Conservation (phyloP, 37 sponge, comb jelly and placozoan genomes). For the Chondrosia reniformis region DNA sequence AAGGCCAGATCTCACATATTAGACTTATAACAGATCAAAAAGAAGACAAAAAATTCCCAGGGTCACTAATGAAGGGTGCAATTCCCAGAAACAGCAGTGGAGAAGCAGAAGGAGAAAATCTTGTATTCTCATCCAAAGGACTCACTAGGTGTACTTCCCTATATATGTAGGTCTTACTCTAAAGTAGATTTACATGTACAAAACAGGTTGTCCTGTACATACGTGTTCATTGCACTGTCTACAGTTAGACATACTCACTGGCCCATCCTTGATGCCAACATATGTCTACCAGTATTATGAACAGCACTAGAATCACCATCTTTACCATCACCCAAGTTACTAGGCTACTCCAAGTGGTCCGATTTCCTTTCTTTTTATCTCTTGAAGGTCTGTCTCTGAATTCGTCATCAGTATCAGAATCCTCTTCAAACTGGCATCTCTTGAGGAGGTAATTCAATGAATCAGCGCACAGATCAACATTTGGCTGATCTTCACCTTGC, state of each 20-base stretch:
- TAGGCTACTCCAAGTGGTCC: no score
- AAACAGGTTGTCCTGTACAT: neutral
- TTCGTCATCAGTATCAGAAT: neutral
- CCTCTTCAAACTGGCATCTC: neutral
- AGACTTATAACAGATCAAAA: no score
- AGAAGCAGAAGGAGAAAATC: no score
- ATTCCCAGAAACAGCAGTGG: no score
- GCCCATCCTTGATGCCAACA: conserved; percentile 21
- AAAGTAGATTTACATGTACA: neutral
- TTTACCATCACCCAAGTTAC: neutral
- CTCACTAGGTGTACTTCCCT: no score
- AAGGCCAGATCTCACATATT: no score
- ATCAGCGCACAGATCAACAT: neutral
- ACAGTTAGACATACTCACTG: conserved; percentile 9
- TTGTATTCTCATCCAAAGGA: no score
- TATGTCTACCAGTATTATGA: neutral
- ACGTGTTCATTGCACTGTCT: neutral
- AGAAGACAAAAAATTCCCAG: no score
- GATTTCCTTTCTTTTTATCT: no score
- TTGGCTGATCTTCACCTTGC: neutral
- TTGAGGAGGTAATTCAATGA: neutral
- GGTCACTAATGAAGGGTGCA: no score
- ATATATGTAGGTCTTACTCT: no score
- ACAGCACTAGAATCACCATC: neutral
- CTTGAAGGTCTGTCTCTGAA: no score